Evolutionary conservation across 1,140 invertebrate genomes (phyloP).

Genomic region (Charaxes varanes): DNA sequence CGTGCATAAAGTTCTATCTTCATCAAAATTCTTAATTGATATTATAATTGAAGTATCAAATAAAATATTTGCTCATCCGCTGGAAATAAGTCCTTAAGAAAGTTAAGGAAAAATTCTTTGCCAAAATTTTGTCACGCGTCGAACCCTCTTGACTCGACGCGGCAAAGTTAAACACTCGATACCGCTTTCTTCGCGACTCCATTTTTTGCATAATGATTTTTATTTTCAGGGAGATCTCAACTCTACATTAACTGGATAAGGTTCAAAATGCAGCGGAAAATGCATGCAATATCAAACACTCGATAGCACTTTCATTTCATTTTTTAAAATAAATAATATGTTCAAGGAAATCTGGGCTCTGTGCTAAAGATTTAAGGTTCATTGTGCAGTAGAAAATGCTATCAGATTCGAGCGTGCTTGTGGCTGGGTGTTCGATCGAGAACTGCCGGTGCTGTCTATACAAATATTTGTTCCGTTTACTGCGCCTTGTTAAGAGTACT

Average conservation of each 20-base stretch:
- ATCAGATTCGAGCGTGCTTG: conserved; percentile 6
- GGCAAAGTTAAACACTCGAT: conserved; percentile 23
- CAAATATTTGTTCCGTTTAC: conserved; percentile 57
- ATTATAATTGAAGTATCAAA: too few species aligned
- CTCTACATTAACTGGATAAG: too few species aligned
- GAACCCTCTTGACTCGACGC: conserved; percentile 10
- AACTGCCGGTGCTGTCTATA: conserved; percentile 18
- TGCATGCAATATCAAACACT: too few species aligned
- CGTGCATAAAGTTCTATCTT: not conserved
- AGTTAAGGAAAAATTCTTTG: not conserved
- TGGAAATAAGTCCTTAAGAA: too few species aligned
- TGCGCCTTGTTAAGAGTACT: conserved; percentile 30
- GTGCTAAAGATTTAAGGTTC: conserved; percentile 17
- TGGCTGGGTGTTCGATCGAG: conserved; percentile 17
- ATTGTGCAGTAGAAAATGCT: conserved; percentile 9
- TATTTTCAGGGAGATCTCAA: too few species aligned
- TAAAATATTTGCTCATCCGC: too few species aligned
- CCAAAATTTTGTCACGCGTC: conserved; percentile 18
- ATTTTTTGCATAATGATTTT: conserved; percentile 18
- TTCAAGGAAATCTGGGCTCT: conserved; percentile 17
- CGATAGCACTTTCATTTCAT: too few species aligned
- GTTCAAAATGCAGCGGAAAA: too few species aligned
- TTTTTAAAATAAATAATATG: too few species aligned
- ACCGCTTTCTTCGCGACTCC: conserved; percentile 16
- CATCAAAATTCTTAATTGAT: too few species aligned